Conservation (phyloP, 2,113 vertebrate genomes). For the Vidua chalybeata region DNA sequence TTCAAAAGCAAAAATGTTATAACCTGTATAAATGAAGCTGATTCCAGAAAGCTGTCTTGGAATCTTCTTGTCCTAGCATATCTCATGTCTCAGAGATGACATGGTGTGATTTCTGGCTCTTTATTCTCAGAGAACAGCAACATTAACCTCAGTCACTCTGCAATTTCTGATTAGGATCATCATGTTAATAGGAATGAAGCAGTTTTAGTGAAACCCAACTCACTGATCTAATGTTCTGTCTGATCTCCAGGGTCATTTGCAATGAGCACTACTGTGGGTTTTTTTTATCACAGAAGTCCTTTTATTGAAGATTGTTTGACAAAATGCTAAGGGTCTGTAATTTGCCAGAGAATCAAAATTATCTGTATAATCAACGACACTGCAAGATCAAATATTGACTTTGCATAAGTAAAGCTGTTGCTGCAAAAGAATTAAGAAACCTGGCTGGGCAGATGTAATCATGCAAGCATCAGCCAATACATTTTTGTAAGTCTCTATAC, state of each 20-base stretch:
- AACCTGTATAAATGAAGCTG: neutral
- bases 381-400: slow-evolving; percentile 11
- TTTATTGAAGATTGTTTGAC: neutral
- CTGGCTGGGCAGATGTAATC: neutral
- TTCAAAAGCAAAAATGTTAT: neutral
- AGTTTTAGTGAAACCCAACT: neutral
- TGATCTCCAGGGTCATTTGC: neutral
- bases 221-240: neutral
- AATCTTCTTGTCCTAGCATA: neutral
- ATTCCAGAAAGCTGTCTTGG: neutral
- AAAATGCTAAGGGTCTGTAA: slow-evolving; percentile 7
- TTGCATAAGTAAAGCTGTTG: neutral
- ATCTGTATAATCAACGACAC: neutral
- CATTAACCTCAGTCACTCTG: neutral
- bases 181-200: neutral
- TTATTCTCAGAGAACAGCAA: neutral
- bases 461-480: neutral
- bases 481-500: slow-evolving; percentile 7
- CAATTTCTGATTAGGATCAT: neutral
- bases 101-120: neutral
- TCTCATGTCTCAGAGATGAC: neutral
- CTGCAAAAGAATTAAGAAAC: neutral
- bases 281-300: neutral
- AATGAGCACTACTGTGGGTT: fast-evolving
- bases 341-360: slow-evolving; percentile 8